Evolutionary conservation across 2,888 invertebrate species (phyloP).

Genomic region (Iphiclides podalirius): DNA sequence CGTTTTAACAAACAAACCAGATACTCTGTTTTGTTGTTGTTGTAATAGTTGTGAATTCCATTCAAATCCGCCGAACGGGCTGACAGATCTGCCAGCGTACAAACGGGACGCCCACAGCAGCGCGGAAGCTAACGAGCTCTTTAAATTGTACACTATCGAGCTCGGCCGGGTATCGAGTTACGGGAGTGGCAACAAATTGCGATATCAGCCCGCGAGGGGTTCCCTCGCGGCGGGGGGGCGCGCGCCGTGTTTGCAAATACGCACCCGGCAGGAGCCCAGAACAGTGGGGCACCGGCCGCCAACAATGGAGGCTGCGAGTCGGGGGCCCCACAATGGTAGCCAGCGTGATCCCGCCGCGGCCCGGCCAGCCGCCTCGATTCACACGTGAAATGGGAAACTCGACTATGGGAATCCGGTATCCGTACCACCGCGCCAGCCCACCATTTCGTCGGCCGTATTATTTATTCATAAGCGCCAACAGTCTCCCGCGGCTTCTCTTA

Average conservation of each 20-base stretch:
- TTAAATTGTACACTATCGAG: too few species aligned
- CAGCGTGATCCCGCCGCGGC: conserved; percentile 54
- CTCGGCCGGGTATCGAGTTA: conserved; percentile 53
- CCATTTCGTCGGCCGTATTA: conserved; percentile 18
- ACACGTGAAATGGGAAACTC: conserved; percentile 63
- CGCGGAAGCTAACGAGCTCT: too few species aligned
- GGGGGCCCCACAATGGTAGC: conserved; percentile 55
- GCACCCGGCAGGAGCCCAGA: conserved; percentile 62
- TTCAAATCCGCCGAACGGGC: too few species aligned
- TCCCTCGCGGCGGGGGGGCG: conserved; percentile 54
- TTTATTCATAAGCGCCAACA: conserved; percentile 22
- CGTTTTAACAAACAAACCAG: too few species aligned
- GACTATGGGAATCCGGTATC: conserved; percentile 39
- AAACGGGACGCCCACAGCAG: conserved; percentile 24
- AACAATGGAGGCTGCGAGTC: conserved; percentile 37
- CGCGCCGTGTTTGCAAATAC: conserved; percentile 75
- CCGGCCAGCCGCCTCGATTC: conserved; percentile 46
- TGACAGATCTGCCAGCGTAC: conserved; percentile 23
- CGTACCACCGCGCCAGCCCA: conserved; percentile 17
- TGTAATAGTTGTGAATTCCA: too few species aligned
- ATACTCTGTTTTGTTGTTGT: too few species aligned
- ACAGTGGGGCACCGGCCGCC: conserved; percentile 28
- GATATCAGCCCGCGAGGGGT: conserved; percentile 40
- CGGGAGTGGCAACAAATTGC: conserved; percentile 65
- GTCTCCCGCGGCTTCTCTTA: conserved; percentile 18